Base-by-base conservation (phyloP, 2,113 vertebrate species). In the Marmota monax region DNA sequence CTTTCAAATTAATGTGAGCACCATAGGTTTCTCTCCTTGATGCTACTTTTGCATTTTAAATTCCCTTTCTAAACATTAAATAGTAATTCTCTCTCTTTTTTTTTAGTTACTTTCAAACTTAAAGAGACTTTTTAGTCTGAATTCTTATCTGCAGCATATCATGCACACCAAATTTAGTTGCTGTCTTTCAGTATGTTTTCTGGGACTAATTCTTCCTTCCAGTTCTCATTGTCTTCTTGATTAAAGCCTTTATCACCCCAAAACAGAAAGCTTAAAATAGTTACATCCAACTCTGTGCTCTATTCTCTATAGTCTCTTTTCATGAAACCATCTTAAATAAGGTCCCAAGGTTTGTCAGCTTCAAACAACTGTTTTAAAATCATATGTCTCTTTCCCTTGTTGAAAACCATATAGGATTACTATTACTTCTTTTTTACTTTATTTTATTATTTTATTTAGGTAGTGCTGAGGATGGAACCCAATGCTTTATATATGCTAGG, bases 1-100 rank as follows among this genome's bases (percentile, higher is more conserved):
- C 18, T 96, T 95, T 87, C 48, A 84, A 92, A 84, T 92, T 65
- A 79, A 87, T 72, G 9, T 80, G 78, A 90, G 37, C 18, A 74
- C 37, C 3, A 18, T 10, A 78, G 48, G 5, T 17, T 79, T 87
- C 32, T 93, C 61, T 87, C 34, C 5, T 70, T 39, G 22, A 83
- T 72, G 22, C 34, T 84, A 53, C 9, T 73, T 95, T 56, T 27
- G 51, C 20, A 74, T 78, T 83, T 92, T 48, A 27, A 80, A 23
- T 45, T 82, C 11, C 4, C 11, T 14, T 70, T 86, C 78, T 73
- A 25, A 88, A 51, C 45, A 29, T 37, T 90, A 72, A 92, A 72
- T 4, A 48, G 20, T 51, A 17, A 53, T 53, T 53, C 14, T 51
- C 48, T 51, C 10, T 45, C 56, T 76, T 86, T 89, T 80, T 56